phyloP scores from a whole-genome alignment of 1,140 invertebrate species.

The Tyrophagus putrescentiae region DNA sequence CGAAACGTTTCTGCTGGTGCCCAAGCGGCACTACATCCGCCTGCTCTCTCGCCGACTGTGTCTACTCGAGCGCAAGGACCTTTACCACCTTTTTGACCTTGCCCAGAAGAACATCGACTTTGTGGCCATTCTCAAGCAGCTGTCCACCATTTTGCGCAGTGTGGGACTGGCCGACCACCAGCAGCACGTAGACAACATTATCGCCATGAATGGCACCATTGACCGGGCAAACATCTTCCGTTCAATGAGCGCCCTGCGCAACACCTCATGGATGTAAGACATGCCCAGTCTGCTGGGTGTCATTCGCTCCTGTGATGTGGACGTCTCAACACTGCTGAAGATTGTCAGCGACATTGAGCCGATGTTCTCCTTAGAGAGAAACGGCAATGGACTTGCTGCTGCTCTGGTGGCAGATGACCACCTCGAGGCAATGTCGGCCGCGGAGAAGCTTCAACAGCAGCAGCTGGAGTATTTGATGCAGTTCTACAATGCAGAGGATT shows the following conservation, averaged over 20 bases:
- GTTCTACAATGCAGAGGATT: conserved; percentile 19
- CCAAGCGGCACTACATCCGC: neutral
- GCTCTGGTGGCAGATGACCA: neutral
- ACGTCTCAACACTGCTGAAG: conserved; percentile 16
- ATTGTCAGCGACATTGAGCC: conserved; percentile 20
- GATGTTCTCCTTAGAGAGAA: no score
- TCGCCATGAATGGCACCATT: conserved; percentile 15
- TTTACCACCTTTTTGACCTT: neutral
- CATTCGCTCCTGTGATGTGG: conserved; percentile 1
- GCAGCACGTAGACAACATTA: conserved; percentile 19
- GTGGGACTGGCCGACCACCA: conserved; percentile 6
- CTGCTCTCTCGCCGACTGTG: neutral
- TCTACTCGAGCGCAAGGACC: conserved; percentile 6
- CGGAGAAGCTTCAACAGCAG: conserved; percentile 3
- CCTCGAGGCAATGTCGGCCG: neutral
- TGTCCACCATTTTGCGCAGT: neutral
- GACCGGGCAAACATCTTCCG: conserved; percentile 18
- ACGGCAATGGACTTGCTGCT: no score
- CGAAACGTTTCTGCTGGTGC: conserved; percentile 8
- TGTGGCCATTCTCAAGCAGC: conserved; percentile 1
- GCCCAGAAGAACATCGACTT: conserved; percentile 15
- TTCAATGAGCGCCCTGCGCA: conserved; percentile 9
- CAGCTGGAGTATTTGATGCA: conserved; percentile 15
- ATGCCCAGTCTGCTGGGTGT: conserved; percentile 11
- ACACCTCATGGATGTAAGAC: conserved; percentile 18